These are phyloP conservation scores for Dascyllus trimaculatus DNA, from an alignment of 2,113 vertebrate genomes.

Conservation along the genomic window DNA sequence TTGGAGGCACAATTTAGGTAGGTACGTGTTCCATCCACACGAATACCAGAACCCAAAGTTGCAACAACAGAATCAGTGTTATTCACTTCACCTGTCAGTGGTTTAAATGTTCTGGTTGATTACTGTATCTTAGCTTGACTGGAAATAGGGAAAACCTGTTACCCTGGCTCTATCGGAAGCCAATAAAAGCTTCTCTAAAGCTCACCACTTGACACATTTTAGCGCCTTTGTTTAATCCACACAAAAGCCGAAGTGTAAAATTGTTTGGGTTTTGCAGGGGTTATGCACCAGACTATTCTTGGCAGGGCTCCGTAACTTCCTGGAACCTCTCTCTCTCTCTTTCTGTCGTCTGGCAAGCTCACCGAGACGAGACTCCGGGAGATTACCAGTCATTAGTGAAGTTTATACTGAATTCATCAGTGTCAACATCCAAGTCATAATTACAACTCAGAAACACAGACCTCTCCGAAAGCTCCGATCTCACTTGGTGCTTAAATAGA, in stretches of 20 bases:
- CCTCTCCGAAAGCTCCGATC: not conserved
- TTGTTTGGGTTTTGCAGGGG: not conserved
- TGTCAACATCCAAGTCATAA: not conserved
- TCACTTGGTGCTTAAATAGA: not conserved
- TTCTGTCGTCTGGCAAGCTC: conserved; percentile 10
- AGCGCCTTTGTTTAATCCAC: not conserved
- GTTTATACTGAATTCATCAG: conserved; percentile 2
- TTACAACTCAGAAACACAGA: not conserved
- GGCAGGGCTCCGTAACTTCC: conserved; percentile 10
- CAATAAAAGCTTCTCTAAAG: not conserved
- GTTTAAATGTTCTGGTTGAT: no score
- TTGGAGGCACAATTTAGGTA: no score
- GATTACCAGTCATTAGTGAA: conserved; percentile 18
- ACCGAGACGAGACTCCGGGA: conserved; percentile 11
- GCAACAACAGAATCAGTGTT: no score
- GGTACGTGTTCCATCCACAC: no score
- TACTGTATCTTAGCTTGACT: no score
- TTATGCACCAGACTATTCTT: conserved; percentile 3
- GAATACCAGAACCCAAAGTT: no score
- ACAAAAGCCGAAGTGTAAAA: not conserved
- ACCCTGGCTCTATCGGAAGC: not conserved
- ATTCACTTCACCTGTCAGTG: no score
- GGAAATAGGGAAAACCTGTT: not conserved
- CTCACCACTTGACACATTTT: not conserved
- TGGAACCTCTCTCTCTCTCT: not conserved